These are phyloP conservation scores for Scartelaos histophorus DNA, from an alignment of 2,113 vertebrate genomes.

Conservation along the genomic window DNA sequence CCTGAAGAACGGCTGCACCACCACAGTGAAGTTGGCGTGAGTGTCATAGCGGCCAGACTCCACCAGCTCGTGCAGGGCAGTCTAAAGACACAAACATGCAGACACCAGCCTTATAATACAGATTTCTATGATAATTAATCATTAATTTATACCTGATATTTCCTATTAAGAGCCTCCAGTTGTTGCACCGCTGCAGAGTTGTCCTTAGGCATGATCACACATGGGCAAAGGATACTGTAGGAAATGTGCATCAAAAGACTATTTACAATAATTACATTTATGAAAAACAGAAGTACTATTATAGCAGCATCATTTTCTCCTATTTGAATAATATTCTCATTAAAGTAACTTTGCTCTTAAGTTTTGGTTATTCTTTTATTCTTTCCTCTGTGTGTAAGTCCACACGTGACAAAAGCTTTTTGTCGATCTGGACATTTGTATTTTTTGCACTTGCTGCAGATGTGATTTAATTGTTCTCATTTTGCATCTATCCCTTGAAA, in stretches of 20 bases:
- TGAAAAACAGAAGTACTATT: too few relatives aligned
- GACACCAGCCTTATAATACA: not conserved
- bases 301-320: too few relatives aligned
- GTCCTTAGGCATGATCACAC: constrained; percentile 74
- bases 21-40: constrained; percentile 80
- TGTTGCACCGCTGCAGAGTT: constrained; percentile 74
- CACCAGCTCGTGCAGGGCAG: constrained; percentile 58
- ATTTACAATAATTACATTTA: not conserved
- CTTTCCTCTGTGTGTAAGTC: too few relatives aligned
- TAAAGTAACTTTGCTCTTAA: too few relatives aligned
- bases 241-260: not conserved
- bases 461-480: too few relatives aligned
- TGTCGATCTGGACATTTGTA: too few relatives aligned
- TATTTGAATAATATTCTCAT: too few relatives aligned
- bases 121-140: not conserved
- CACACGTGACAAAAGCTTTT: too few relatives aligned
- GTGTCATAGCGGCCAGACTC: constrained; percentile 77
- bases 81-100: constrained; percentile 54
- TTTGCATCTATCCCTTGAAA: too few relatives aligned
- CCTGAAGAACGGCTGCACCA: constrained; percentile 83
- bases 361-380: too few relatives aligned
- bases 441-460: too few relatives aligned
- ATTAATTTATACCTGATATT: constrained; percentile 81
- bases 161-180: constrained; percentile 67
- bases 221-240: constrained; percentile 82